phyloP scores from a whole-genome alignment of 2,113 vertebrate species.

The Cathartes aura region DNA sequence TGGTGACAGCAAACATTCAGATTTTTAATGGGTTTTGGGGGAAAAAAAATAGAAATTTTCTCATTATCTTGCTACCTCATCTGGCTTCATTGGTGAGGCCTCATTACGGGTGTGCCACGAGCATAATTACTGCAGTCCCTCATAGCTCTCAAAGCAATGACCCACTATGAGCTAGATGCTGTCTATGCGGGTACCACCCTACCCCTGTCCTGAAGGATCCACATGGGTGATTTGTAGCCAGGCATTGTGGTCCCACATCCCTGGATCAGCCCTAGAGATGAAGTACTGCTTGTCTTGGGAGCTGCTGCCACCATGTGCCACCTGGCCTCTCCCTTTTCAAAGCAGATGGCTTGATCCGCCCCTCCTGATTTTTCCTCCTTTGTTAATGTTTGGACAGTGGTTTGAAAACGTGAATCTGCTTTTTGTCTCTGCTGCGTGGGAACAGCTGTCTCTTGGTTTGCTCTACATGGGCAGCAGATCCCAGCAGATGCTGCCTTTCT shows the following conservation, averaged over 20 bases:
- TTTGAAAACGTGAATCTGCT: neutral
- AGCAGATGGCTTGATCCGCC: neutral
- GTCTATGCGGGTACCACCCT: neutral
- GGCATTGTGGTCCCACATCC: neutral
- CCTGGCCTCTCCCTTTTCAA: neutral
- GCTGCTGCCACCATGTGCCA: neutral
- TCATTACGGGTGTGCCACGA: fast-evolving
- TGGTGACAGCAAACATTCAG: neutral
- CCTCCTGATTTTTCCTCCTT: neutral
- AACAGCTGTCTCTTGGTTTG: neutral
- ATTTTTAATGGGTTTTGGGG: neutral
- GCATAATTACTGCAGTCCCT: neutral
- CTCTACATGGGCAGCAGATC: neutral
- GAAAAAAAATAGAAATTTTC: neutral
- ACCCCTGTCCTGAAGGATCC: neutral
- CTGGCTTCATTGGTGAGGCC: neutral
- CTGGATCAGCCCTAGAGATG: neutral
- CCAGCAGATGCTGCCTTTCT: neutral
- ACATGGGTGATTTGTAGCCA: neutral
- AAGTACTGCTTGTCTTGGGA: neutral
- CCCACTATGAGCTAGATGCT: neutral
- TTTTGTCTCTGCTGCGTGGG: neutral
- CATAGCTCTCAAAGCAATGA: neutral
- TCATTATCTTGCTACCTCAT: neutral
- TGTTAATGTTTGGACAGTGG: neutral